A percentile compares a stretch with the other conserved stretches of the same genome.
phyloP scores from a whole-genome alignment of 2,888 invertebrate genomes.

The Crocallis elinguaria region DNA sequence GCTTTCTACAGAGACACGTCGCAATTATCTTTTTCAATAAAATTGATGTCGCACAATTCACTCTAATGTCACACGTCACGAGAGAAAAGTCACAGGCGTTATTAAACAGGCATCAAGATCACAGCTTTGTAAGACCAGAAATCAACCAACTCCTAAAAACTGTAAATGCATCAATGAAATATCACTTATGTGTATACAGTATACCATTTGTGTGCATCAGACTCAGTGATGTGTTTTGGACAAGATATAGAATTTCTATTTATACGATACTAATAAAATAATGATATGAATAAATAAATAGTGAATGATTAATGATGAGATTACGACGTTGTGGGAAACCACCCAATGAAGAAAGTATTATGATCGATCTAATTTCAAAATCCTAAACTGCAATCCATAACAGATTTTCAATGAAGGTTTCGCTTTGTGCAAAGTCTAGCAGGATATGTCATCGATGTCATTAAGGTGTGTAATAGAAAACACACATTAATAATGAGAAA shows the following conservation, averaged over 20 bases:
- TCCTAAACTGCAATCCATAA: too few species aligned
- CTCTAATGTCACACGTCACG: slow-evolving; percentile 36
- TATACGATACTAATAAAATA: too few species aligned
- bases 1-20: slow-evolving; percentile 17
- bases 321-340: too few species aligned
- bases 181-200: background rate
- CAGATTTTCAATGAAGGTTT: too few species aligned
- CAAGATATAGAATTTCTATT: too few species aligned
- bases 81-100: slow-evolving; percentile 25
- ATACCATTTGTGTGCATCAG: too few species aligned
- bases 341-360: too few species aligned
- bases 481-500: slow-evolving; percentile 44
- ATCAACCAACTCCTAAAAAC: background rate
- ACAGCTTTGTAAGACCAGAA: background rate
- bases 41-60: slow-evolving; percentile 38
- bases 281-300: too few species aligned
- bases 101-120: slow-evolving; percentile 7
- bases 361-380: too few species aligned
- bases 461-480: slow-evolving; percentile 33
- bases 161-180: background rate
- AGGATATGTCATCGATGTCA: background rate
- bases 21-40: slow-evolving; percentile 30
- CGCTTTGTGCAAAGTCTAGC: background rate
- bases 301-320: too few species aligned
- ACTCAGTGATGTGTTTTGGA: too few species aligned